These are phyloP conservation scores for Hyles lineata DNA, from an alignment of 2,888 invertebrate genomes.

Conservation along the genomic window DNA sequence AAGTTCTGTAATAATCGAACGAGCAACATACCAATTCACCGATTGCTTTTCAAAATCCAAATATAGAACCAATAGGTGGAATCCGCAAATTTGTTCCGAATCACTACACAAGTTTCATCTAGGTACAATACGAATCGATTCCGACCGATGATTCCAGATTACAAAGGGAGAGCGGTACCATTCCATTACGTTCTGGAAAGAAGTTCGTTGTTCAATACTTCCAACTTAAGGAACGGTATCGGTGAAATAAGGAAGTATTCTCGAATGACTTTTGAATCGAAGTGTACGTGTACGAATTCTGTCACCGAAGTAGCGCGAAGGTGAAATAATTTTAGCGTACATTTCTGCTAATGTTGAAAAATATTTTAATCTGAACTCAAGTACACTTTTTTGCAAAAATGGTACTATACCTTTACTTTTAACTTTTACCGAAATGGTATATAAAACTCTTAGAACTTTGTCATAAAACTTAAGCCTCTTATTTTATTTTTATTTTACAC, in stretches of 20 bases:
- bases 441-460: too few relatives aligned
- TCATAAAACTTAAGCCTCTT: too few relatives aligned
- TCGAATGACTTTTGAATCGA: conserved; percentile 21
- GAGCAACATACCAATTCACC: not conserved
- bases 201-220: conserved; percentile 28
- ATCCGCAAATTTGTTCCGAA: conserved; percentile 11
- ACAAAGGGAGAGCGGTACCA: conserved; percentile 41
- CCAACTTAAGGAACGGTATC: conserved; percentile 24
- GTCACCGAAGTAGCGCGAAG: too few relatives aligned
- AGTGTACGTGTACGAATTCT: not conserved
- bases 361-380: too few relatives aligned
- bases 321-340: not conserved
- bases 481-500: too few relatives aligned
- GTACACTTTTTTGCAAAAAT: too few relatives aligned
- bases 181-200: conserved; percentile 37
- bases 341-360: too few relatives aligned
- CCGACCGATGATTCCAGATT: conserved; percentile 38
- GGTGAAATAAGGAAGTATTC: conserved; percentile 12
- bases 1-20: not conserved
- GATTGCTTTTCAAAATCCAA: not conserved
- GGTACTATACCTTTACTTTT: too few relatives aligned
- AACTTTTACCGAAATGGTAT: too few relatives aligned
- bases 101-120: conserved; percentile 22
- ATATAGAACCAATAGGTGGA: not conserved
- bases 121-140: conserved; percentile 14